phyloP scores from a whole-genome alignment of 2,797 vertebrate species.

The Eremophila alpestris region DNA sequence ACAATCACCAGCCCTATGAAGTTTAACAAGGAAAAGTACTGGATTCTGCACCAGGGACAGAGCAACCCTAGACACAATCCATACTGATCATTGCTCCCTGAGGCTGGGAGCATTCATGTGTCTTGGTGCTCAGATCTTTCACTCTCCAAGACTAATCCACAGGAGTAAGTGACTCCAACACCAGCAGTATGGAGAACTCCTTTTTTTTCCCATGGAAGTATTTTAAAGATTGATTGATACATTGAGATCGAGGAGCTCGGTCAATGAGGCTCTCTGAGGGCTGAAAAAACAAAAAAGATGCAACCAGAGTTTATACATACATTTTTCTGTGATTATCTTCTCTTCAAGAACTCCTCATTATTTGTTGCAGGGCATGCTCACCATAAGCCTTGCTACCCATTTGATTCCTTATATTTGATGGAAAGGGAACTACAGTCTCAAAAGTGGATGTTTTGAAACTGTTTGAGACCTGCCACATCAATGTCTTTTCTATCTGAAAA shows the following conservation, averaged over 20 bases:
- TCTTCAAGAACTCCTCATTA: neutral
- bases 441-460: neutral
- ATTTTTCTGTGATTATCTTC: neutral
- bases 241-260: neutral
- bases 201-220: fast-evolving
- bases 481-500: neutral
- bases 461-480: neutral
- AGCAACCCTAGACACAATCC: neutral
- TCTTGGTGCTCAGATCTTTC: neutral
- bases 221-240: neutral
- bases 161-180: neutral
- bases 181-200: neutral
- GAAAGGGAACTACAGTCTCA: neutral
- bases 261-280: neutral
- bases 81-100: neutral
- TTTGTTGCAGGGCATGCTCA: neutral
- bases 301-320: neutral
- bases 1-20: neutral
- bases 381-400: neutral
- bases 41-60: neutral
- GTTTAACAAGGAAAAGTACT: neutral
- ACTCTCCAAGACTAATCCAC: neutral
- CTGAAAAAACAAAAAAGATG: neutral
- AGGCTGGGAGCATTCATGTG: fast-evolving
- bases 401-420: neutral